Base-by-base conservation (phyloP, 2,888 invertebrate genomes). In the Tenthredo livida region DNA sequence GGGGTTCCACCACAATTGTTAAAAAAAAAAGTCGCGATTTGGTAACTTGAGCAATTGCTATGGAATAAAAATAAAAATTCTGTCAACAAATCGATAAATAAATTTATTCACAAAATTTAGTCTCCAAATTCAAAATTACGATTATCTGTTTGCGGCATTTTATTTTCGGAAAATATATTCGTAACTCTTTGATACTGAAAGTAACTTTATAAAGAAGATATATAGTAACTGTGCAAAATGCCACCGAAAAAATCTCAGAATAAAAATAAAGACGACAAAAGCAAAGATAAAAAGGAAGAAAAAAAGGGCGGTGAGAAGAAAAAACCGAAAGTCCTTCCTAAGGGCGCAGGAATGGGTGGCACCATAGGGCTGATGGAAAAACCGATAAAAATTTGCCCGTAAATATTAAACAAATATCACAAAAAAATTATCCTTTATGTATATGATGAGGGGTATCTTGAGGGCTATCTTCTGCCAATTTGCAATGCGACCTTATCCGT, bases 271-370 rank as follows among this genome's bases (percentile, higher is more conserved):
- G 54, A 65, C 17, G 80, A 50, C 21, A 80, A 82, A 25, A 40
- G 78, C 21, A 85, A 70, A 72, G 72, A 70, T 37, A 85, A 85
- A 65, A 80, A 78, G 12, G 80, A 86, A 12, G 84, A 86, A 17
- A 84, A 29, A 5, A 82, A 85, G 50, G 83, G 85, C 25, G 70
- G 75, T 12, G 58, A 77, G 4, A 87, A 82, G 82, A 87, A 84
- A 73, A 86, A 84, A 50, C 80, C 72, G 29, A 87, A 87, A 65
- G 54, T 80, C 75, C 85, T 86, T 65, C 85, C 78, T n/a, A 88
- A 88, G 75, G 88, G 88, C 10, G 87, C 86, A 29, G 87, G 87
- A 86, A 88, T 88, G 88, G 88, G 88, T 17, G 88, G 88, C 21
- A 88, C 88, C 10, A 87, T 88, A 21, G 88, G 88, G 3, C 82